phyloP scores from a whole-genome alignment of 1,140 invertebrate genomes.

The Belonocnema kinseyi region DNA sequence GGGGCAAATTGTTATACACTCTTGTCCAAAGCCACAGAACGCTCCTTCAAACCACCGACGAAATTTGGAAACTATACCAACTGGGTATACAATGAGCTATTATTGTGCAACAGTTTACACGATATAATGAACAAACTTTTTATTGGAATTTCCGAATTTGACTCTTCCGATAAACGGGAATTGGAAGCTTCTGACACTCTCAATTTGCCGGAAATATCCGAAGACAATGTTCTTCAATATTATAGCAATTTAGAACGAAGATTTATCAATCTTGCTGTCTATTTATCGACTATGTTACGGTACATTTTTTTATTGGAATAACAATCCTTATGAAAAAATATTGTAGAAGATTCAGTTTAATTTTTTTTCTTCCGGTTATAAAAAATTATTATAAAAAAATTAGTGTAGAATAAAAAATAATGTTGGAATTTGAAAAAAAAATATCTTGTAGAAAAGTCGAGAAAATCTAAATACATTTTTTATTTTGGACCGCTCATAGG shows the following conservation, averaged over 20 bases:
- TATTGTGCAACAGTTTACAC: constrained; percentile 66
- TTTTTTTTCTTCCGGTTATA: too few species aligned
- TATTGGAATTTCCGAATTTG: constrained; percentile 51
- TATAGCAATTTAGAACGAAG: constrained; percentile 58
- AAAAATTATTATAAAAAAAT: too few species aligned
- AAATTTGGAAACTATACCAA: constrained; percentile 51
- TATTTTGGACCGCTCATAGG: too few species aligned
- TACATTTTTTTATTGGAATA: constrained; percentile 39
- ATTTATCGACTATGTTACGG: constrained; percentile 63
- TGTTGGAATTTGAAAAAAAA: too few species aligned
- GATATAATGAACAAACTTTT: constrained; percentile 64
- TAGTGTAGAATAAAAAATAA: too few species aligned
- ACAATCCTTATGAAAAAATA: too few species aligned
- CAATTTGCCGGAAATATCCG: constrained; percentile 56
- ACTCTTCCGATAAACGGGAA: constrained; percentile 45
- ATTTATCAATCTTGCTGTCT: constrained; percentile 64
- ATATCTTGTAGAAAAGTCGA: too few species aligned
- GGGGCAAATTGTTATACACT: constrained; percentile 64
- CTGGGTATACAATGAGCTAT: constrained; percentile 58
- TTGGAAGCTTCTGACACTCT: constrained; percentile 41
- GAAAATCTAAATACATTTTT: too few species aligned
- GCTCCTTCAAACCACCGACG: constrained; percentile 60
- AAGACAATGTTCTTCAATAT: constrained; percentile 59
- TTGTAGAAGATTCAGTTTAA: too few species aligned
- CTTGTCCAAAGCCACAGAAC: constrained; percentile 57